A percentile compares a stretch with the other conserved stretches of the same genome.
Conservation (phyloP, 2,888 invertebrate genomes). For the Dynastes hyllus region DNA sequence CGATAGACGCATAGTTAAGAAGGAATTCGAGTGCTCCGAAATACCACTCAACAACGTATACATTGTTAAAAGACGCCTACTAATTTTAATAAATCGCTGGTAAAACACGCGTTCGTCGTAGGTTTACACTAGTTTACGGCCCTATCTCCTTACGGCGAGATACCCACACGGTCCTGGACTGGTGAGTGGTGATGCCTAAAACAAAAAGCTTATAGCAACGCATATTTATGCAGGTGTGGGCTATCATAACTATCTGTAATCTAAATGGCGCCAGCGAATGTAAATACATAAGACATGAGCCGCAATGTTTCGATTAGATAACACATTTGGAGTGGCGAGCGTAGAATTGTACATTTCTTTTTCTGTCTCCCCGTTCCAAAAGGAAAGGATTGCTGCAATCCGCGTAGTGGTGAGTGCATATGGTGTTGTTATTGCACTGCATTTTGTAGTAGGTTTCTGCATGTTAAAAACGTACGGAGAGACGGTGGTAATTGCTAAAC, state of each 20-base stretch:
- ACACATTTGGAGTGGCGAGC: constrained; percentile 26
- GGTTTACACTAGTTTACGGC: constrained; percentile 33
- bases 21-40: constrained; percentile 22
- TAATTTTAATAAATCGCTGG: constrained; percentile 50
- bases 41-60: background rate
- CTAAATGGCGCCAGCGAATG: constrained; percentile 50
- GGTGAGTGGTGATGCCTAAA: constrained; percentile 23
- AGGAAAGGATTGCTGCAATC: background rate
- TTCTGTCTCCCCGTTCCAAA: background rate
- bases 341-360: constrained; percentile 8
- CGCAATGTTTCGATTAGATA: constrained; percentile 40
- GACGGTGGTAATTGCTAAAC: too few species aligned
- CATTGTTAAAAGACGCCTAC: constrained; percentile 49
- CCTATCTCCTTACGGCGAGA: constrained; percentile 7
- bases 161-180: background rate
- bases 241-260: constrained; percentile 50
- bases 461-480: too few species aligned
- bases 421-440: too few species aligned
- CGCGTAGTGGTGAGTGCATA: background rate
- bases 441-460: too few species aligned
- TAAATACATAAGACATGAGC: constrained; percentile 43
- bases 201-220: constrained; percentile 19
- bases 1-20: background rate
- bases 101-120: constrained; percentile 40
- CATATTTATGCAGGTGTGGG: constrained; percentile 48